Evolutionary conservation across 2,113 vertebrate genomes (phyloP).

Genomic region (Lanius ludovicianus): DNA sequence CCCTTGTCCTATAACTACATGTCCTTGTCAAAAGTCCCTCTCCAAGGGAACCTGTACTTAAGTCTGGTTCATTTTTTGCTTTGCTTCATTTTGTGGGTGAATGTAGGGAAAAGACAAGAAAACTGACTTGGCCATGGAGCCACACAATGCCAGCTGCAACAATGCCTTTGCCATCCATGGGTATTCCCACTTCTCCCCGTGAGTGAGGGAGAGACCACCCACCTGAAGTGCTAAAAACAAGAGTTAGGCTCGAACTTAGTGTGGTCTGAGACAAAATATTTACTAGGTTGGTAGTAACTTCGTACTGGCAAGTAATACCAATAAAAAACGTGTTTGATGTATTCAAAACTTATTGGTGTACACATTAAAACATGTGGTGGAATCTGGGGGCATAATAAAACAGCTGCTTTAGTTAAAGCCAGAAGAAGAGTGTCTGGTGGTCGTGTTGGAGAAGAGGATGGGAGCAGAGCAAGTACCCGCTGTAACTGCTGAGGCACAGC

Average conservation of each 20-base stretch:
- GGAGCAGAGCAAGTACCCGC: accelerated
- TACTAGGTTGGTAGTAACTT: slow-evolving; percentile 23
- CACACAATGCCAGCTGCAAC: neutral
- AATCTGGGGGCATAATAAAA: slow-evolving; percentile 27
- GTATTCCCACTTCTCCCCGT: accelerated
- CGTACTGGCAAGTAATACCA: neutral
- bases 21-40: neutral
- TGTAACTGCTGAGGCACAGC: neutral
- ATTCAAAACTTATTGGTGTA: neutral
- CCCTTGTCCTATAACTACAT: neutral
- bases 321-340: slow-evolving; percentile 39
- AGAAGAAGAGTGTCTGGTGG: neutral
- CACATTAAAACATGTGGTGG: slow-evolving; percentile 1
- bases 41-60: neutral
- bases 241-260: neutral
- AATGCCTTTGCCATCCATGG: neutral
- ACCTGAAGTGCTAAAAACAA: neutral
- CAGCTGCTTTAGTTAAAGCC: neutral
- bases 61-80: neutral
- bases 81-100: neutral
- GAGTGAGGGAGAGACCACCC: slow-evolving; percentile 2
- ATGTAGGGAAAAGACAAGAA: neutral
- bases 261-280: slow-evolving; percentile 35
- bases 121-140: neutral
- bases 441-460: neutral